phyloP scores from a whole-genome alignment of 2,888 invertebrate species.

The Pantelozetes paolii region DNA sequence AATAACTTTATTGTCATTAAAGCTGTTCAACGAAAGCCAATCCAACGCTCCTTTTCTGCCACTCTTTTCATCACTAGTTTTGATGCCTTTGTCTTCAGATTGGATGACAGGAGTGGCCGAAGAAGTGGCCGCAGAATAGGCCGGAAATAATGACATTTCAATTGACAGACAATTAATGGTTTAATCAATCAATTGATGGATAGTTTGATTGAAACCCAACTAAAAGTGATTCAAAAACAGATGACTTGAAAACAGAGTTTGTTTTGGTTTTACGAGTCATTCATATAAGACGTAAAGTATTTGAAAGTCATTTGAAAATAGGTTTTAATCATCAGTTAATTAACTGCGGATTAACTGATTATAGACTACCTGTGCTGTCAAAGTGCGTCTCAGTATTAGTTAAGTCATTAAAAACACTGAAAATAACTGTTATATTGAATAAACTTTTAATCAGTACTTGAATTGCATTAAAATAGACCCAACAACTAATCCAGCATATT shows the following conservation, averaged over 20 bases:
- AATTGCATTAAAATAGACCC: no score
- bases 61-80: not conserved
- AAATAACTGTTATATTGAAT: no score
- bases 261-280: no score
- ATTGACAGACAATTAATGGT: no score
- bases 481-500: no score
- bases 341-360: no score
- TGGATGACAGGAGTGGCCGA: not conserved
- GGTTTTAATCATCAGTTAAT: no score
- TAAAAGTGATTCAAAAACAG: not conserved
- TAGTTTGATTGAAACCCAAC: not conserved
- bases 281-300: no score
- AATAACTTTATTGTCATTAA: slow-evolving; percentile 7
- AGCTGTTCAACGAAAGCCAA: slow-evolving; percentile 5
- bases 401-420: no score
- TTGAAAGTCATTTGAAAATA: slow-evolving; percentile 17
- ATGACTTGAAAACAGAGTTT: not conserved
- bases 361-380: no score
- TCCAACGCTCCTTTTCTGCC: not conserved
- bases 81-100: not conserved
- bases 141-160: slow-evolving; percentile 39
- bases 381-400: no score
- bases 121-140: slow-evolving; percentile 26
- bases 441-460: no score
- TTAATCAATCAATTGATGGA: not conserved